Conservation (phyloP, 2,888 invertebrate species). For the Sarcophaga rosellei region DNA sequence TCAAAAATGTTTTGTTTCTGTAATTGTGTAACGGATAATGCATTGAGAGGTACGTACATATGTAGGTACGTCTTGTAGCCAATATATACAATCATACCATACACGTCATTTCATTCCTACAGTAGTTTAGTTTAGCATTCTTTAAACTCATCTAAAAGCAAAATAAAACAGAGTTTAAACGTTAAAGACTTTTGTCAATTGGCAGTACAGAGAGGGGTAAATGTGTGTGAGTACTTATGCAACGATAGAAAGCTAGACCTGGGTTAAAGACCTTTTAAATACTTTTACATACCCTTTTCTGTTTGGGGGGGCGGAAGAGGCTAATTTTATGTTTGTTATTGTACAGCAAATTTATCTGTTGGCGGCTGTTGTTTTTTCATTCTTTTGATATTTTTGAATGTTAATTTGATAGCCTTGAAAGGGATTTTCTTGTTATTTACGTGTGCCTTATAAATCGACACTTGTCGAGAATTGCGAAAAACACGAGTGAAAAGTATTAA, state of each 20-base stretch:
- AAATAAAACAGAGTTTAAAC: conserved; percentile 17
- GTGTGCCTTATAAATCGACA: neutral
- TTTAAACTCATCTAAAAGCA: conserved; percentile 14
- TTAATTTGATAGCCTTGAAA: conserved; percentile 59
- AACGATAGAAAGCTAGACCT: neutral
- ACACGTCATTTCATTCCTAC: neutral
- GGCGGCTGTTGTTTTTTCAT: conserved; percentile 10
- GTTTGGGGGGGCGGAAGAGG: neutral
- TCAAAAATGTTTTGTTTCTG: conserved; percentile 53
- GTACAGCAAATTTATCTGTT: conserved; percentile 24
- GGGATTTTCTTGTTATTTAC: conserved; percentile 30
- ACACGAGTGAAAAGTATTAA: conserved; percentile 8
- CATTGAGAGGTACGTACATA: conserved; percentile 6
- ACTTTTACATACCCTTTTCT: neutral
- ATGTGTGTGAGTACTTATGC: neutral
- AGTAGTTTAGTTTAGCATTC: conserved; percentile 1
- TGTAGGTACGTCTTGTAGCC: neutral
- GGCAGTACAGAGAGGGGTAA: neutral
- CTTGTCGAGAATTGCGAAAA: neutral
- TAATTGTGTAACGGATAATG: conserved; percentile 32
- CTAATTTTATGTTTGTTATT: neutral
- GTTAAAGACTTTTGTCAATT: neutral
- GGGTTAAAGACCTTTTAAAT: conserved; percentile 67
- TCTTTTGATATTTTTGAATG: neutral
- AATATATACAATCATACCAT: neutral